Conservation (phyloP, 2,113 vertebrate genomes). For the Pelecanus crispus region DNA sequence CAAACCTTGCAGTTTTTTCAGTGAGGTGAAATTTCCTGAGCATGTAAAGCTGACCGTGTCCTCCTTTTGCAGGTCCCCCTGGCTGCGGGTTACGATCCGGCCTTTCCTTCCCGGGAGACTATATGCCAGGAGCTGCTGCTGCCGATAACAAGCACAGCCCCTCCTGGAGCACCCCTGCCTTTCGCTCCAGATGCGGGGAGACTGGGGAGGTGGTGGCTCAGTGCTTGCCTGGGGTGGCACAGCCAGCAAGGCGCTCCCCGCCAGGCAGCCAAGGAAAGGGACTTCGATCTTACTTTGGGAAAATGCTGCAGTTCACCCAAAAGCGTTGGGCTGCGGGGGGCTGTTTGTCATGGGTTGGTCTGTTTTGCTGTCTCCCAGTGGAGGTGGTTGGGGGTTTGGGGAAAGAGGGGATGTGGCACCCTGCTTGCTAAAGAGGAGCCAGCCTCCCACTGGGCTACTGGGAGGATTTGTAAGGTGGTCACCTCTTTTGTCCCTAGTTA, state of each 20-base stretch:
- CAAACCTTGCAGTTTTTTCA: background rate
- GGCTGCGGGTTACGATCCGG: background rate
- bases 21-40: background rate
- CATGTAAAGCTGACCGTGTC: background rate
- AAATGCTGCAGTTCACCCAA: background rate
- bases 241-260: background rate
- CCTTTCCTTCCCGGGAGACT: background rate
- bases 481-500: background rate
- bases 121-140: background rate
- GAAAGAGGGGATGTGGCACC: background rate
- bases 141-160: accelerated
- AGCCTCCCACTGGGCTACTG: background rate
- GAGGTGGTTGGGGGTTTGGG: background rate
- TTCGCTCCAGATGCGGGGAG: background rate
- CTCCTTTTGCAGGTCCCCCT: background rate
- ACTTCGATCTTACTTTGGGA: background rate
- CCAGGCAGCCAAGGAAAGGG: background rate
- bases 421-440: background rate
- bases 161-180: background rate
- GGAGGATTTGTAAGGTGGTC: background rate
- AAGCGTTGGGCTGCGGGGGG: background rate
- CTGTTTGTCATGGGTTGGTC: background rate
- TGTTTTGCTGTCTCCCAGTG: background rate
- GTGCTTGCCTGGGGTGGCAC: background rate
- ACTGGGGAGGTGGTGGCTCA: background rate